Base-by-base conservation (phyloP, 2,888 invertebrate species). In the Teinopalpus imperialis region DNA sequence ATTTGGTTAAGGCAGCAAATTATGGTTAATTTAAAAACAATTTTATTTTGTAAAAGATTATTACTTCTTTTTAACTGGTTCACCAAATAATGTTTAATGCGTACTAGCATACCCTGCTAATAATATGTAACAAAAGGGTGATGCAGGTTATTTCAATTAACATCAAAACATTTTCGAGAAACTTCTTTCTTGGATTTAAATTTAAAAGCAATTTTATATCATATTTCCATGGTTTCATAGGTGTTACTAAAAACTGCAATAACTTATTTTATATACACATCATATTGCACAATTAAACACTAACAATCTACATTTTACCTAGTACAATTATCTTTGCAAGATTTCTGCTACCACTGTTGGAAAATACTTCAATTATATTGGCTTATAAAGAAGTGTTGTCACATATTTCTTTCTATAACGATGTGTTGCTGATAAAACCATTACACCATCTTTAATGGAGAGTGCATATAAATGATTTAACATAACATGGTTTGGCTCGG, bases 401-500 rank as follows among this genome's bases (percentile, higher is more conserved):
- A 99, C 99, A 88, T 99, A 99, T 91, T 99, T 99, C 91, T 99
- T 99, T 56, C 98, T 93, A 81, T 98, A 99, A 54, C 99, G 92
- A 83, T 99, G 98, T 2, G 99, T 99, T 7, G 99, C 98, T 68
- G 98, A 98, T 20, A 99, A 90, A 26, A 99, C 99, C 99, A 99
- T 99, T 1, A 99, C 99, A 36, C 99, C 99, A 82, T 99, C 99
- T 89, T 99, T 99, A 67, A 99, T 99, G 34, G 98, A 99, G 53
- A 99, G 90, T n/a, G 99, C 99, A 82, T 99, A 99, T 43, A 99
- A 90, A 82, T 99, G 99, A 83, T 99, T 99, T 69, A 99, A 90
- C 99, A 99, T 99, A 14, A 99, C 99, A 77, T 99, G 99, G 80
- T 99, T 99, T 36, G 99, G 99, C 88, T 99, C 99, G n/a, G 99